Base-by-base conservation (phyloP, 2,888 invertebrate genomes). In the Hylaea fasciaria region DNA sequence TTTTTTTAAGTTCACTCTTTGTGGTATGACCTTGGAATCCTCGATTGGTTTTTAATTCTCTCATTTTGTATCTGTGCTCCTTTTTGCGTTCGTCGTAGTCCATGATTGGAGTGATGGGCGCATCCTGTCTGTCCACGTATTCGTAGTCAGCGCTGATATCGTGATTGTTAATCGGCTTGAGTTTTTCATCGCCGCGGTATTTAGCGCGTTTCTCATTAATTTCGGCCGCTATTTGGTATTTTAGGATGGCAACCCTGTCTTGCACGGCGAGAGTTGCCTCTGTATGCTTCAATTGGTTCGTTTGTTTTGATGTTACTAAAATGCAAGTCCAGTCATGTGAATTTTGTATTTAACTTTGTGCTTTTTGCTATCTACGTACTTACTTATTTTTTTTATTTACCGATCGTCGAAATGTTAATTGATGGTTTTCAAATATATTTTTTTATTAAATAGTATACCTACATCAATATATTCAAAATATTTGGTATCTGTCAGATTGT, bases 31-130 rank as follows among this genome's bases (percentile, higher is more conserved):
- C 49, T 16, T 0, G 10, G 2, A 12, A 12, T 13, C 40, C 46
- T 4, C 37, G 50, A 0, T 35, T 50, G 5, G 62, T 64, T 29
- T 59, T 69, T 0, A 76, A 40, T 12, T 71, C 54, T 11, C 61
- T 63, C 0, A 71, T 10, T 51, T 62, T 73, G 7, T 56, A 81
- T 4, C 32, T 67, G 0, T 62, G 50, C 2, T 71, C 16, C 0
- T 63, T 44, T 32, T 76, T 78, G 0, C 74, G 41, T 0, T 72
- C 63, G 2, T 80, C 79, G 0, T 37, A 40, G 0, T 75, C 67
- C 35, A 59, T 70, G 4, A 78, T 76, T 0, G 79, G 80, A 1
- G 73, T 76, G 0, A 76, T 68, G 0, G 73, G 74, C 1, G 48
- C 17, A 0, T 64, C 49, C 0, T 52, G 55, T 0, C 50, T 14